These are phyloP conservation scores for Sipha flava DNA, from an alignment of 1,140 invertebrate species.

Conservation along the genomic window DNA sequence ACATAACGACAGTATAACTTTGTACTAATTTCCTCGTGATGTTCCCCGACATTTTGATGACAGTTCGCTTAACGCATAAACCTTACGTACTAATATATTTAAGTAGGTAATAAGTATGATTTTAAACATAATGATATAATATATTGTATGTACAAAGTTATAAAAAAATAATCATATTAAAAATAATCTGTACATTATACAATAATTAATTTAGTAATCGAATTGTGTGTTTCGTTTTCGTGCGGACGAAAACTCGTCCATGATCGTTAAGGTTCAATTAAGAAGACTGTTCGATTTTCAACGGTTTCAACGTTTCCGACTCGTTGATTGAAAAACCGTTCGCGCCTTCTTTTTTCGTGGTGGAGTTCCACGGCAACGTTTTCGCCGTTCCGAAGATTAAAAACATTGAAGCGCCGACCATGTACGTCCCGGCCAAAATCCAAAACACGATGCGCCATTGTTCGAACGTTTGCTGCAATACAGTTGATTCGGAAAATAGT, in stretches of 20 bases:
- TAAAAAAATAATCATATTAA: neutral
- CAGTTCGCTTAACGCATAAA: neutral
- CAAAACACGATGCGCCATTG: slow-evolving; percentile 81
- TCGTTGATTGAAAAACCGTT: neutral
- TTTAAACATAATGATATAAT: neutral
- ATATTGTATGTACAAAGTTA: neutral
- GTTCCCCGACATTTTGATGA: neutral
- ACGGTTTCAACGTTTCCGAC: neutral
- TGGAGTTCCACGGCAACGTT: slow-evolving; percentile 57
- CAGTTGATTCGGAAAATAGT: no score
- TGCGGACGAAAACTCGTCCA: neutral
- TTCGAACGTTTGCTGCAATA: slow-evolving; percentile 58
- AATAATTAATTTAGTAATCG: no score
- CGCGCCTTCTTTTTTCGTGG: neutral
- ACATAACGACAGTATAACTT: neutral
- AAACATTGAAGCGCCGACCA: slow-evolving; percentile 59
- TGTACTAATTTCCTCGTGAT: neutral
- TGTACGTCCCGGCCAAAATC: slow-evolving; percentile 64
- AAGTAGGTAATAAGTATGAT: neutral
- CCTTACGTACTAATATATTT: neutral
- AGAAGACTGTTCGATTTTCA: neutral
- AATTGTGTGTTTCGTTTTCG: neutral
- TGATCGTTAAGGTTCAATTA: neutral
- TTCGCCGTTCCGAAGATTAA: slow-evolving; percentile 60
- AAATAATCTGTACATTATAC: neutral